Percentiles rank a stretch among this genome's conserved stretches.
phyloP scores from a whole-genome alignment of 1,140 invertebrate species.

The Drosophila mauritiana region DNA sequence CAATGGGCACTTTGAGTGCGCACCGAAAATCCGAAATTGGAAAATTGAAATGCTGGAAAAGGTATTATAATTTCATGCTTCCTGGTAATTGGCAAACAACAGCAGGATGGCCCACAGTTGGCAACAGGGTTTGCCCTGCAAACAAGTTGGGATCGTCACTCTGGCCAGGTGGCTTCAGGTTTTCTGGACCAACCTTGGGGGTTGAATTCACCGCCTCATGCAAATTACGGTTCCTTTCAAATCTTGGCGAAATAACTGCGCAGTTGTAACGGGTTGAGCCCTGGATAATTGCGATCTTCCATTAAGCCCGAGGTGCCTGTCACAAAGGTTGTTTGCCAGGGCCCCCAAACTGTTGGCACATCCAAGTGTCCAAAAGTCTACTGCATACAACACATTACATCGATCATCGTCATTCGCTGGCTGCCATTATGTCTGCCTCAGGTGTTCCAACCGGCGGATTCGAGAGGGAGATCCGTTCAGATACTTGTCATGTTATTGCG shows the following conservation, averaged over 20 bases:
- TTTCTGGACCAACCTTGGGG: conserved; percentile 23
- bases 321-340: conserved; percentile 22
- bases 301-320: conserved; percentile 37
- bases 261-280: conserved; percentile 57
- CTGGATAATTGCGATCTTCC: conserved; percentile 41
- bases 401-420: conserved; percentile 68
- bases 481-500: conserved; percentile 64
- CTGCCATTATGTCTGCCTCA: conserved; percentile 42
- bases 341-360: neutral
- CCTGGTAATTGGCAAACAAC: conserved; percentile 74
- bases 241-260: conserved; percentile 50
- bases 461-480: conserved; percentile 13
- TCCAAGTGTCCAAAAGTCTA: conserved; percentile 1
- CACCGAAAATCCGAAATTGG: conserved; percentile 65
- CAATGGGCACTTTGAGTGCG: conserved; percentile 71
- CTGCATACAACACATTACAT: conserved; percentile 50
- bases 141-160: conserved; percentile 58
- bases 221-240: conserved; percentile 19
- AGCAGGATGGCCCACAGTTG: conserved; percentile 30
- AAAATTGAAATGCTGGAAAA: conserved; percentile 65
- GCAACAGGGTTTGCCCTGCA: conserved; percentile 44
- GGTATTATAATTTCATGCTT: conserved; percentile 75
- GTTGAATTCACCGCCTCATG: conserved; percentile 36
- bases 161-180: conserved; percentile 58
- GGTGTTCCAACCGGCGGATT: conserved; percentile 46